A percentile compares a stretch with the other conserved stretches of the same genome.
Conservation (phyloP, 2,797 vertebrate species). For the Muscicapa comitata region DNA sequence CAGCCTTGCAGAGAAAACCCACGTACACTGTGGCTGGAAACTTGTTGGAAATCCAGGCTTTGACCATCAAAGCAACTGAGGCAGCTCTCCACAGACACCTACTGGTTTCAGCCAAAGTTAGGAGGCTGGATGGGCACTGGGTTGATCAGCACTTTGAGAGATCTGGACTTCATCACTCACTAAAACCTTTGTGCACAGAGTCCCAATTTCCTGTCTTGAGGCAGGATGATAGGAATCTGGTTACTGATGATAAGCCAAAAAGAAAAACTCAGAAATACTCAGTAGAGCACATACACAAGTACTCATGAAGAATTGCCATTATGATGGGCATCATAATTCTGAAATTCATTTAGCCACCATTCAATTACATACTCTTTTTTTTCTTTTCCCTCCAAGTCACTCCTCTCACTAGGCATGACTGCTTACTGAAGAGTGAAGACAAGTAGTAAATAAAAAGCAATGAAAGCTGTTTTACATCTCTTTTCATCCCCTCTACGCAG, state of each 20-base stretch:
- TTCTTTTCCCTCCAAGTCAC: neutral
- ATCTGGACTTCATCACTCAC: neutral
- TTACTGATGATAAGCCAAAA: neutral
- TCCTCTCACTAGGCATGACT: neutral
- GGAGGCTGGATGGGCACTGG: neutral
- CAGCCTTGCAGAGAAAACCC: neutral
- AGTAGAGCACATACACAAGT: neutral
- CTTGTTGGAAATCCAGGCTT: neutral
- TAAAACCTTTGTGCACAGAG: neutral
- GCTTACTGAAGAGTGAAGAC: neutral
- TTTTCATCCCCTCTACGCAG: neutral
- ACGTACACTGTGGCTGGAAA: neutral
- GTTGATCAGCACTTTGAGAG: neutral
- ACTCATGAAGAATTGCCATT: neutral
- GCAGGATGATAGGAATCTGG: neutral
- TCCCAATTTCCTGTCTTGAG: neutral
- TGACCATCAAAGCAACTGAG: neutral
- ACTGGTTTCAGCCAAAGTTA: neutral
- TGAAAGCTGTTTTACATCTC: neutral
- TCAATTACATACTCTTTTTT: neutral
- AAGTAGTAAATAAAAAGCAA: constrained; percentile 17
- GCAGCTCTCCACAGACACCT: fast-evolving
- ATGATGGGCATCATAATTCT: neutral
- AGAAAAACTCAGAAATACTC: neutral
- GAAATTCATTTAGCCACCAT: neutral